A percentile compares a stretch with the other conserved stretches of the same genome.
Evolutionary conservation across 1,140 invertebrate species (phyloP).

Genomic region (Formica exsecta): DNA sequence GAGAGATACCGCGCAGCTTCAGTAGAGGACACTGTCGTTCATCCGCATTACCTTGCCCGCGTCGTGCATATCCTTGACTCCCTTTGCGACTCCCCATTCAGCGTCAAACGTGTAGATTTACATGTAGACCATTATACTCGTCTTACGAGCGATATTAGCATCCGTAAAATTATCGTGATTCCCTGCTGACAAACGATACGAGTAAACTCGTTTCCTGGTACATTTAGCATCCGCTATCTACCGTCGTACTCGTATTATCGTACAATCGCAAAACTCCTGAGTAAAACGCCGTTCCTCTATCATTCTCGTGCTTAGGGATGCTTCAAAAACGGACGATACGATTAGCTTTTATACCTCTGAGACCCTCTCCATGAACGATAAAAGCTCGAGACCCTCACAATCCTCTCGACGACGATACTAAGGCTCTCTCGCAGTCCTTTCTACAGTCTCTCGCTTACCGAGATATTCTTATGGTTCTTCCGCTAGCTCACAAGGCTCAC

Average conservation of each 20-base stretch:
- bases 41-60: not conserved
- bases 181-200: not conserved
- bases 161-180: not conserved
- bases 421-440: slow-evolving; percentile 21
- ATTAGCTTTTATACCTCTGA: not conserved
- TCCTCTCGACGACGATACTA: slow-evolving; percentile 17
- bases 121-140: not conserved
- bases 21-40: slow-evolving; percentile 35
- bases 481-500: slow-evolving; percentile 3
- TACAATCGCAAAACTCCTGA: not conserved
- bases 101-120: not conserved
- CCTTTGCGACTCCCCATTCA: slow-evolving; percentile 1
- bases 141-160: not conserved
- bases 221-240: not conserved
- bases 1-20: slow-evolving; percentile 28
- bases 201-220: not conserved
- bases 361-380: not conserved
- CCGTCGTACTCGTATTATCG: not conserved
- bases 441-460: slow-evolving; percentile 3
- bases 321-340: not conserved
- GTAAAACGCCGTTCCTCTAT: not conserved
- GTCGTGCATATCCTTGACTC: slow-evolving; percentile 15
- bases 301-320: not conserved
- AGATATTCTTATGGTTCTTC: not conserved
- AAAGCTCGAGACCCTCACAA: slow-evolving; percentile 13